phyloP scores from a whole-genome alignment of 2,797 vertebrate species.

The Eulemur coronatus region DNA sequence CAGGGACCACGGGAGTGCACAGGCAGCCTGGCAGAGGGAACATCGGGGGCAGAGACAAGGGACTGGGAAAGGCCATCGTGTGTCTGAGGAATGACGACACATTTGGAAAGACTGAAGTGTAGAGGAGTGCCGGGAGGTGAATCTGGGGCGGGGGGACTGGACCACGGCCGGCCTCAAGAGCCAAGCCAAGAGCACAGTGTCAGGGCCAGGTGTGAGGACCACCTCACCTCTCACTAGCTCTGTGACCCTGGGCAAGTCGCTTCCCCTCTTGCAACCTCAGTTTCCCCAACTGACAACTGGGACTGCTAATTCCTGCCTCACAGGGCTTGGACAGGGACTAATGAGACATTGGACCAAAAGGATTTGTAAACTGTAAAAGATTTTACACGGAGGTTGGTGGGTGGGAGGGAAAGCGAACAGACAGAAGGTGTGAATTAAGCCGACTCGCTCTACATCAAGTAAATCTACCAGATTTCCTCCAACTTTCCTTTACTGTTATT shows the following conservation, averaged over 20 bases:
- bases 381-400: neutral
- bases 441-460: neutral
- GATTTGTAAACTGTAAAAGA: neutral
- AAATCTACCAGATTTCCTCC: neutral
- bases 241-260: neutral
- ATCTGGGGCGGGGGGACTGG: neutral
- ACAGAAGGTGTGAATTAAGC: neutral
- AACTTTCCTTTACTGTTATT: neutral
- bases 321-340: neutral
- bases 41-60: neutral
- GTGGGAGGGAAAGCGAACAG: neutral
- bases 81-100: neutral
- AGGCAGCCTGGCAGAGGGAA: neutral
- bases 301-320: neutral
- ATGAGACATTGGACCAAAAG: neutral
- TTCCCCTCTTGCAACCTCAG: neutral
- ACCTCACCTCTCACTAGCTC: neutral
- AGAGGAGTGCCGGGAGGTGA: neutral
- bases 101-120: neutral
- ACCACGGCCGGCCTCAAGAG: fast-evolving
- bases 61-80: neutral
- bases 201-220: too few species aligned
- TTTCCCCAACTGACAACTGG: neutral
- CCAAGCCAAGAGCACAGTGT: neutral
- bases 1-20: neutral